A percentile compares a stretch with the other conserved stretches of the same genome.
These are phyloP conservation scores for Neoitamus cyanurus DNA, from an alignment of 2,888 invertebrate species.

Conservation along the genomic window DNA sequence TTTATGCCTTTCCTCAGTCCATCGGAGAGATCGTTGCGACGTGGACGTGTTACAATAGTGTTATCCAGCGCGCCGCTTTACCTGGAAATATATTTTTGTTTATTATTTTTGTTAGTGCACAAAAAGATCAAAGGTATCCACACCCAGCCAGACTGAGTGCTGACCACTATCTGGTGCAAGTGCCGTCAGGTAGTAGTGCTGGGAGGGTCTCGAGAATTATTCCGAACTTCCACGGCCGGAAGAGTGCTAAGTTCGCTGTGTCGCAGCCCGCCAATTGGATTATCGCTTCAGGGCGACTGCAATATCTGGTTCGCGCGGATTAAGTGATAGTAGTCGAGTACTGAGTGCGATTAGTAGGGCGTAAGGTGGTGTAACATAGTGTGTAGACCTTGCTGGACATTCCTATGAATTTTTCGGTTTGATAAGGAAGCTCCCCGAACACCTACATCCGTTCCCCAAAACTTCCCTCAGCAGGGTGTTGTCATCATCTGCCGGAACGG, in stretches of 20 bases:
- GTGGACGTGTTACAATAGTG: neutral
- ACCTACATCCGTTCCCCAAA: neutral
- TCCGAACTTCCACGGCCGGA: neutral
- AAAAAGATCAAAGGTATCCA: neutral
- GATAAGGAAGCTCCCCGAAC: neutral
- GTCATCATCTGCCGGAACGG: neutral
- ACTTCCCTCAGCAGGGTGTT: neutral
- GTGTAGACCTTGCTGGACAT: neutral
- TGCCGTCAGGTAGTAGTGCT: neutral
- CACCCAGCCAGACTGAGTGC: conserved; percentile 4
- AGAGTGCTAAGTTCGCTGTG: neutral
- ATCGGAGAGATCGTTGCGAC: conserved; percentile 13
- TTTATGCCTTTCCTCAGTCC: neutral
- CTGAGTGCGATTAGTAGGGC: neutral
- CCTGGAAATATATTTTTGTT: neutral
- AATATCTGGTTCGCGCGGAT: neutral
- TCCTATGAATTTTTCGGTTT: neutral
- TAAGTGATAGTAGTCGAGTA: conserved; percentile 18
- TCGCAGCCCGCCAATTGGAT: conserved; percentile 12
- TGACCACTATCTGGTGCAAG: neutral
- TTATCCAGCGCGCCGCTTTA: neutral
- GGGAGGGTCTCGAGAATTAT: neutral
- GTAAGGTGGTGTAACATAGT: neutral
- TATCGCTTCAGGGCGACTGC: neutral
- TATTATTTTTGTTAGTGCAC: conserved; percentile 3